Conservation (phyloP, 2,113 vertebrate genomes). For the Pseudonaja textilis region DNA sequence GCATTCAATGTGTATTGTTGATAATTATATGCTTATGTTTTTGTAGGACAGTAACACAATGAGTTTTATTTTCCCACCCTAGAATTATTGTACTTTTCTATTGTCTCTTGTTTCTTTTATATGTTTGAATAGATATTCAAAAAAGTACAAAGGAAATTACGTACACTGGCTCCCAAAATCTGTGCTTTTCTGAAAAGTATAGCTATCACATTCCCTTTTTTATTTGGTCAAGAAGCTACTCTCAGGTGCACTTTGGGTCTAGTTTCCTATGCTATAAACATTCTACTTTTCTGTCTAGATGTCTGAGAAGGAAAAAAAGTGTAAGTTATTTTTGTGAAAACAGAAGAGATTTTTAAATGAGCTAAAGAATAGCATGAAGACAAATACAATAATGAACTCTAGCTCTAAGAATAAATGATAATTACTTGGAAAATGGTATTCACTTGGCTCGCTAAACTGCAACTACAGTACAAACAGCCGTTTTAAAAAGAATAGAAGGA, state of each 20-base stretch:
- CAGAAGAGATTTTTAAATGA: background rate
- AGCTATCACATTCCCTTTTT: background rate
- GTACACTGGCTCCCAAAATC: background rate
- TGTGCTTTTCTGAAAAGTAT: slow-evolving; percentile 3
- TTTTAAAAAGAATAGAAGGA: background rate
- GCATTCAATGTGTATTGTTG: slow-evolving; percentile 49
- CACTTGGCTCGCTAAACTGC: background rate
- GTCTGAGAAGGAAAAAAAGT: background rate
- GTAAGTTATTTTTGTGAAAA: background rate
- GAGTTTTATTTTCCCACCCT: slow-evolving; percentile 27
- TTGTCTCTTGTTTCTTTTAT: slow-evolving; percentile 22
- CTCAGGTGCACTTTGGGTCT: slow-evolving; percentile 67
- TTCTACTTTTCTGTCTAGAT: background rate
- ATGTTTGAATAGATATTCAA: background rate
- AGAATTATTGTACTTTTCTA: slow-evolving; percentile 26
- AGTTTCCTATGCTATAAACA: background rate
- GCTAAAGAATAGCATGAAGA: background rate
- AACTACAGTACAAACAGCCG: background rate
- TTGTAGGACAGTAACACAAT: slow-evolving; percentile 34
- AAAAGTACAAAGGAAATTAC: background rate
- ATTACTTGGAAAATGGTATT: slow-evolving; percentile 34
- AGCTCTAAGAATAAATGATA: slow-evolving; percentile 10
- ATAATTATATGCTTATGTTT: slow-evolving; percentile 65
- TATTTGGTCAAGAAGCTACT: slow-evolving; percentile 67
- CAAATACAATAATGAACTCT: background rate